phyloP scores from a whole-genome alignment of 1,140 invertebrate species.

The Lasaia peninsularis region DNA sequence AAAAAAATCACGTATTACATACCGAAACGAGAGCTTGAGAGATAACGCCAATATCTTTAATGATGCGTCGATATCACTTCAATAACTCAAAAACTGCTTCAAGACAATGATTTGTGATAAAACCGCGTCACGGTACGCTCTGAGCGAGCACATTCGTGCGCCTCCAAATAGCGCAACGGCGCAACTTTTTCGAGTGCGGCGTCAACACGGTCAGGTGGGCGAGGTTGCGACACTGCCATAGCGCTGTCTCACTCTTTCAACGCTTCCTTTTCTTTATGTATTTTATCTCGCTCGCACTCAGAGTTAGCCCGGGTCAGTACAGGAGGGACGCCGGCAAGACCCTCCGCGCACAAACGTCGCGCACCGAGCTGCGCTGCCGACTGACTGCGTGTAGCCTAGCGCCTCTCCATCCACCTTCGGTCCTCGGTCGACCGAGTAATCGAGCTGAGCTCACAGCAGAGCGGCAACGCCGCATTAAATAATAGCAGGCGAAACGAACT shows the following conservation, averaged over 20 bases:
- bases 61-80: constrained; percentile 24
- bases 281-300: constrained; percentile 52
- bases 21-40: constrained; percentile 37
- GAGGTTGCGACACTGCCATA: constrained; percentile 74
- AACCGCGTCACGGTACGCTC: constrained; percentile 60
- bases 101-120: constrained; percentile 59
- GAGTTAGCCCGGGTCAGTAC: constrained; percentile 25
- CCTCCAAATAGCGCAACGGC: constrained; percentile 73
- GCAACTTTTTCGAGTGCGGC: constrained; percentile 75
- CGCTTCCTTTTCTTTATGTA: constrained; percentile 32
- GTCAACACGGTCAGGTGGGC: constrained; percentile 75
- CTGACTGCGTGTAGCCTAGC: constrained; percentile 53
- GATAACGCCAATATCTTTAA: constrained; percentile 36
- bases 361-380: constrained; percentile 69
- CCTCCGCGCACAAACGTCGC: constrained; percentile 68
- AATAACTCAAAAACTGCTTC: constrained; percentile 44
- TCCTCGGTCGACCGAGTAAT: constrained; percentile 43
- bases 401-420: constrained; percentile 35
- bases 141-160: constrained; percentile 67
- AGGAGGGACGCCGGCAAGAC: constrained; percentile 45
- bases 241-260: constrained; percentile 44
- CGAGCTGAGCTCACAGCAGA: constrained; percentile 44
- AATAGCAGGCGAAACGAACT: constrained; percentile 64
- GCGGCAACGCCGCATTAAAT: constrained; percentile 62
- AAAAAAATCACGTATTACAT: constrained; percentile 45